Conservation (phyloP, 2,888 invertebrate species). For the Conistra vaccinii region DNA sequence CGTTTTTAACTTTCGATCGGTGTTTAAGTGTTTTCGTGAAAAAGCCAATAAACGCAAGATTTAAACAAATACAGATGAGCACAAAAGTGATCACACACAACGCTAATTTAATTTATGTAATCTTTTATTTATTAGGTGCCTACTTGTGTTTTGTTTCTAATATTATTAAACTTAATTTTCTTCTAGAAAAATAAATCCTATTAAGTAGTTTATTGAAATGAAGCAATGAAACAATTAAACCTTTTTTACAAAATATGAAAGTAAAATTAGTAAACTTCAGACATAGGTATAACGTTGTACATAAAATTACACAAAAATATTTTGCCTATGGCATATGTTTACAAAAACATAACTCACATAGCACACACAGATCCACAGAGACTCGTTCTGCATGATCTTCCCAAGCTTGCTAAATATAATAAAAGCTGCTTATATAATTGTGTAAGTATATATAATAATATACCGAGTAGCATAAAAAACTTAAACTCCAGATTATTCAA, state of each 20-base stretch:
- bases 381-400: too few species aligned
- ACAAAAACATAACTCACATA: conserved; percentile 7
- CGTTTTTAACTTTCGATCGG: conserved; percentile 48
- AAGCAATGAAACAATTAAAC: neutral
- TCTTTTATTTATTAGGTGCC: neutral
- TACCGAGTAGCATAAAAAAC: too few species aligned
- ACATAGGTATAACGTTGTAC: neutral
- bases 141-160: neutral
- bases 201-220: neutral
- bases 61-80: conserved; percentile 28
- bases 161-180: neutral
- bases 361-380: too few species aligned
- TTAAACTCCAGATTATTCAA: too few species aligned
- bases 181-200: neutral
- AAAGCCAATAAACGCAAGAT: conserved; percentile 46
- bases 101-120: neutral
- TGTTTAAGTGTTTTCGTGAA: conserved; percentile 51
- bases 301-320: neutral
- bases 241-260: neutral
- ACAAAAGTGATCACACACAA: conserved; percentile 16
- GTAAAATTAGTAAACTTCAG: neutral
- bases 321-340: neutral
- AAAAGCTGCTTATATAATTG: too few species aligned
- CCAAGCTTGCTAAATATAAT: too few species aligned
- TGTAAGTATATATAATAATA: too few species aligned